Conservation (phyloP, 64 coral and sea anemone genomes). For the Actinia tenebrosa region DNA sequence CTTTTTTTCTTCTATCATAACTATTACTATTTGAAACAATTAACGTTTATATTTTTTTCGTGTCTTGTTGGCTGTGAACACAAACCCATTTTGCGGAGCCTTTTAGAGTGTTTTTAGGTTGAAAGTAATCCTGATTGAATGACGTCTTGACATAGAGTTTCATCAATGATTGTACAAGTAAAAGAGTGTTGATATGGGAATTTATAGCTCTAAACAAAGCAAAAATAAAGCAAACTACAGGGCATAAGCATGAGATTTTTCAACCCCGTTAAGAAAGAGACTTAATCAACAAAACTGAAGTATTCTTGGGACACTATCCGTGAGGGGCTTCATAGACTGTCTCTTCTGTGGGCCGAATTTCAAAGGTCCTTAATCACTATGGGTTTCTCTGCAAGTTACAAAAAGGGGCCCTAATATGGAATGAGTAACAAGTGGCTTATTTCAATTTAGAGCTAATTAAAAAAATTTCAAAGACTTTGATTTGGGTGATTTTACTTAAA, state of each 20-base stretch:
- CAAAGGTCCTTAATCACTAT: constrained; percentile 6
- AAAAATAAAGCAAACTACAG: neutral
- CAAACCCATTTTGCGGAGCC: neutral
- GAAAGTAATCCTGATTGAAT: neutral
- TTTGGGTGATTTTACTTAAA: too few relatives aligned
- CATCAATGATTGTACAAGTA: neutral
- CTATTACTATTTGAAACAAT: constrained; percentile 13
- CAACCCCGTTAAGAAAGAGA: neutral
- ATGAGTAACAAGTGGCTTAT: neutral
- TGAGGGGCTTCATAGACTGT: neutral
- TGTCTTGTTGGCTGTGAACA: neutral
- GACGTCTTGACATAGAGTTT: neutral
- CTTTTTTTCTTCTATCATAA: neutral
- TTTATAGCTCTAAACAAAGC: neutral
- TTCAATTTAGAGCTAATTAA: constrained; percentile 2
- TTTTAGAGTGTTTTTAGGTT: neutral
- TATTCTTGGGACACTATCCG: neutral
- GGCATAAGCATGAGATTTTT: neutral
- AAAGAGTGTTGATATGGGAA: neutral
- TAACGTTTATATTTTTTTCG: neutral
- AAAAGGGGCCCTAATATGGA: neutral
- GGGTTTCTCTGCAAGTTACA: constrained; percentile 10
- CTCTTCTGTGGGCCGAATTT: neutral
- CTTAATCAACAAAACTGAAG: neutral
- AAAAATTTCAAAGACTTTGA: neutral